A percentile compares a stretch with the other conserved stretches of the same genome.
Evolutionary conservation across 2,888 invertebrate species (phyloP).

Genomic region (Hartigia nigra): DNA sequence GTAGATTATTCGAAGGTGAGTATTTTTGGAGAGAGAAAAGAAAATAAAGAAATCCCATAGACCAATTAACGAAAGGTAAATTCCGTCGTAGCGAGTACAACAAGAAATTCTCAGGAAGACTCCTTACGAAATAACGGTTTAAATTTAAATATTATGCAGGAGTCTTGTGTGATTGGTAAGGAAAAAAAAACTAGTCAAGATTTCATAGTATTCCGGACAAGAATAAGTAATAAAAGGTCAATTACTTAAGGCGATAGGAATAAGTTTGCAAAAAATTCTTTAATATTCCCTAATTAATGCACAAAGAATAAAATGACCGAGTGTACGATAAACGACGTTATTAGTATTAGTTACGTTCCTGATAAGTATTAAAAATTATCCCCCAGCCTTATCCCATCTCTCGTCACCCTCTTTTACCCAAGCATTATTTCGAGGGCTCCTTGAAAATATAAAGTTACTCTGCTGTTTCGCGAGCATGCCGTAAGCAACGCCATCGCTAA

Average conservation of each 20-base stretch:
- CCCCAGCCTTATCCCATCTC: too few species aligned
- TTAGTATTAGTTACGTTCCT: neutral
- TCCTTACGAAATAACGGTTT: neutral
- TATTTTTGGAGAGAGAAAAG: neutral
- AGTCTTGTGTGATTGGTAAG: neutral
- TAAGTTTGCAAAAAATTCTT: neutral
- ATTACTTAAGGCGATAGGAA: neutral
- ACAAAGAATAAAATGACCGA: neutral
- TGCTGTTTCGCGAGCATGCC: neutral
- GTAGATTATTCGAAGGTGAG: conserved; percentile 28
- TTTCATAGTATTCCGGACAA: neutral
- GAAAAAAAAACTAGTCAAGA: neutral
- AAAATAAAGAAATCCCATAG: neutral
- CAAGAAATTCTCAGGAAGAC: neutral
- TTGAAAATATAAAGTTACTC: conserved; percentile 34
- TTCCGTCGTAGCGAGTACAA: neutral
- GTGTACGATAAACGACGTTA: neutral
- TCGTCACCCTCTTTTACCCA: conserved; percentile 9
- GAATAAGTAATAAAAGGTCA: neutral
- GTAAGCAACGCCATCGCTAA: neutral
- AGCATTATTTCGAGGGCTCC: neutral
- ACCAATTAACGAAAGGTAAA: neutral
- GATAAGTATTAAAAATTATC: conserved; percentile 34
- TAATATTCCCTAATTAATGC: neutral
- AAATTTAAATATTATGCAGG: neutral